Conservation (phyloP, 2,797 vertebrate genomes). For the Sebastolobus altivelis region DNA sequence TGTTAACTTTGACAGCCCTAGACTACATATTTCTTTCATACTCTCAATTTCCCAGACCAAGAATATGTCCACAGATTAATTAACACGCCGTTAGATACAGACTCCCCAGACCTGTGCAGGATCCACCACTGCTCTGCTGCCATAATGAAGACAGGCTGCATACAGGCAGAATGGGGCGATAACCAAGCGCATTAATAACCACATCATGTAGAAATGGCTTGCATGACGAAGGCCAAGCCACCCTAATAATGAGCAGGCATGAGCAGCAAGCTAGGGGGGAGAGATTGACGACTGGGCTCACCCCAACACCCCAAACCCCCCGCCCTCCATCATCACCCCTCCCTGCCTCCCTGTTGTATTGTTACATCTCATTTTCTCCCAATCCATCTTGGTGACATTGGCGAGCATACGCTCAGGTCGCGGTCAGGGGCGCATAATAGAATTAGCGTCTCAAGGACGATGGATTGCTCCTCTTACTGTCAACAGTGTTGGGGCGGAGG, state of each 20-base stretch:
- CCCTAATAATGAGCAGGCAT: slow-evolving; percentile 59
- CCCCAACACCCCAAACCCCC: not conserved
- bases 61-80: not conserved
- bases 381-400: slow-evolving; percentile 70
- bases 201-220: slow-evolving; percentile 47
- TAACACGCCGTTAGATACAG: not conserved
- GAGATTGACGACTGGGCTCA: slow-evolving; percentile 48
- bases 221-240: slow-evolving; percentile 60
- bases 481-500: slow-evolving; percentile 23
- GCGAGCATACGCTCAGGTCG: slow-evolving; percentile 56
- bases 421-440: slow-evolving; percentile 58
- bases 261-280: slow-evolving; percentile 29
- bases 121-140: not conserved
- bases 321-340: not conserved
- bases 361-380: slow-evolving; percentile 70
- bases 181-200: slow-evolving; percentile 61
- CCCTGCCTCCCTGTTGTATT: slow-evolving; percentile 30
- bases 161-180: not conserved
- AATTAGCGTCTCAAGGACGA: slow-evolving; percentile 69
- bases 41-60: not conserved
- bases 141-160: slow-evolving; percentile 35
- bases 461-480: slow-evolving; percentile 59
- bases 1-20: no score
- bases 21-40: not conserved
- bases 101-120: not conserved